Base-by-base conservation (phyloP, 2,797 vertebrate genomes). In the Myripristis murdjan region DNA sequence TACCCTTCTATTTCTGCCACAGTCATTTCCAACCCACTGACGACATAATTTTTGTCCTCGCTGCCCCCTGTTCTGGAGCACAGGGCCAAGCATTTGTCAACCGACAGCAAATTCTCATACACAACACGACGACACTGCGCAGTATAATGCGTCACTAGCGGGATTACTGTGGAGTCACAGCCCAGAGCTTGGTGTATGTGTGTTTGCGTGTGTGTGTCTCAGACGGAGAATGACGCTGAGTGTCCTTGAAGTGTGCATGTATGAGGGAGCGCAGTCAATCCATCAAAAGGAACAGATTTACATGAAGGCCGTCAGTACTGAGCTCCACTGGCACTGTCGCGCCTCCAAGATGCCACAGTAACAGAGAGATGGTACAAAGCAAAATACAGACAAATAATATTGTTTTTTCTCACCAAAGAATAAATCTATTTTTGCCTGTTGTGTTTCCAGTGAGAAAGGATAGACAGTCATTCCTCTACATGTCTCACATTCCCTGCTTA, bases 41-140 rank as follows among this genome's bases (percentile, higher is more conserved):
- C 61, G 63, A 46, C 63, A 56, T 71, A 28, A 82, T 80, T 70
- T 59, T 35, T 41, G n/a, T 52, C 55, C 44, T 51, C 3, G 11
- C 35, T 2, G 41, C 43, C 4, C 10, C 35, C 14, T 43, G 41
- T 5, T 43, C 5, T 43, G 4, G 6, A 16, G 41, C 5, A 43
- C 16, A 43, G 14, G 41, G 5, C 4, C 14, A 43, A 43, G 41
- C 1, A 16, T 5, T 43, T 11, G 14, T 20, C 15, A 20, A 56
- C 16, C 39, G 12, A 15, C 14, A 7, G 14, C 20, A 2, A 37
- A 11, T 15, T 64, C 59, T 57, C 59, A 58, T 22, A 62, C 20
- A 48, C 56, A 63, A 60, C 48, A 1, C 28, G 55, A 39, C 56
- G 23, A 6, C 20, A 14, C 57, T 6, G n/a, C 33, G 47, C 59